Percentiles rank a stretch among this genome's conserved stretches.
Conservation (phyloP, 2,888 invertebrate genomes). For the Harmothoe impar region DNA sequence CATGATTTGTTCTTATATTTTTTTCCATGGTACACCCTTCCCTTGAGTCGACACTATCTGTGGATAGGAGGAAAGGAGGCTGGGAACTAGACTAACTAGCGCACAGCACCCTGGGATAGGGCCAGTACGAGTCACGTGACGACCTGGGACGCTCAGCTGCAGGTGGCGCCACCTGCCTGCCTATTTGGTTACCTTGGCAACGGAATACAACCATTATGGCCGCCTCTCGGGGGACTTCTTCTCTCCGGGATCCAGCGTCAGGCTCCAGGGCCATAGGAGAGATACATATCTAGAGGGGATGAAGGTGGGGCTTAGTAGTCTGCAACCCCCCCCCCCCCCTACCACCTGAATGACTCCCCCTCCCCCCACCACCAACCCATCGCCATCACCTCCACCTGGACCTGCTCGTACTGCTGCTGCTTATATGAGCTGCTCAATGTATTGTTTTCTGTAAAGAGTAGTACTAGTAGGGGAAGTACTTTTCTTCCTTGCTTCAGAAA, state of each 20-base stretch:
- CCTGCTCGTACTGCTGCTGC: no score
- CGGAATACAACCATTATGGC: conserved; percentile 59
- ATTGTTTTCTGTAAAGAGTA: no score
- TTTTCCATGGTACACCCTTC: no score
- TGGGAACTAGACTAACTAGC: no score
- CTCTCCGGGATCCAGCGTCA: background rate
- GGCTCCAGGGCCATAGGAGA: background rate
- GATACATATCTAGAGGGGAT: conserved; percentile 44
- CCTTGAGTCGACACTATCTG: no score
- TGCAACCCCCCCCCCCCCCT: background rate
- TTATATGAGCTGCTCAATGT: no score
- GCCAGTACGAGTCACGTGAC: conserved; percentile 6
- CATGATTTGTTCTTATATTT: no score
- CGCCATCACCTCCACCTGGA: background rate
- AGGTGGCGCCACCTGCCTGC: conserved; percentile 59
- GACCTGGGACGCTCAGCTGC: background rate
- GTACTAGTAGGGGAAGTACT: no score
- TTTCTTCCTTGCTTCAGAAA: no score
- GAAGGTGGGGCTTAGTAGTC: no score
- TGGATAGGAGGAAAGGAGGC: no score
- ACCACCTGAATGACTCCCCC: background rate
- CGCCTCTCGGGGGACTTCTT: conserved; percentile 46
- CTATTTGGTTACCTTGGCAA: conserved; percentile 54
- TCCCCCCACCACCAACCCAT: background rate
- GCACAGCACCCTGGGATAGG: conserved; percentile 16